Conservation (phyloP, 2,888 invertebrate genomes). For the Hedychridium roseum region DNA sequence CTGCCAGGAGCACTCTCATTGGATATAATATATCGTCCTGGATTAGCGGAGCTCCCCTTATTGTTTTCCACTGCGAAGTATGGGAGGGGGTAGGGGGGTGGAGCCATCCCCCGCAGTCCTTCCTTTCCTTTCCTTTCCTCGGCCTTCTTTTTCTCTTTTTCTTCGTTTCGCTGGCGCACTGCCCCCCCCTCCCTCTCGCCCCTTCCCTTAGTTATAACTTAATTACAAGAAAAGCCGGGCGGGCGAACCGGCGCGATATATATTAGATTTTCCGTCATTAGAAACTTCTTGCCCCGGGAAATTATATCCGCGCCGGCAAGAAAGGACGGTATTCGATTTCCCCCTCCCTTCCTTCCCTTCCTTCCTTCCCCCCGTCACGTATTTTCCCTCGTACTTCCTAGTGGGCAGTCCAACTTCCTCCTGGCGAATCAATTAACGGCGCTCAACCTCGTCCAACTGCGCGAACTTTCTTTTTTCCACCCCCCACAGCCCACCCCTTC, state of each 20-base stretch:
- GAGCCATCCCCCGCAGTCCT: constrained; percentile 16
- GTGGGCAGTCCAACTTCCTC: too few relatives aligned
- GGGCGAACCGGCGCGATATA: constrained; percentile 41
- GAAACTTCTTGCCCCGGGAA: constrained; percentile 50
- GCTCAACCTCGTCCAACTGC: too few relatives aligned
- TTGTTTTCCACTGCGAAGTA: constrained; percentile 62
- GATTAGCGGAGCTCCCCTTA: constrained; percentile 60
- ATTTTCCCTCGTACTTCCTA: background rate
- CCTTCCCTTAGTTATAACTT: constrained; percentile 58
- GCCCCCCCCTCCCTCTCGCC: constrained; percentile 23
- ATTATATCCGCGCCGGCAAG: constrained; percentile 30
- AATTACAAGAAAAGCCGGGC: constrained; percentile 61
- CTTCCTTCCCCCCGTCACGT: background rate
- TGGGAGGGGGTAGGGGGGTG: constrained; percentile 23
- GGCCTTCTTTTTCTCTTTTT: constrained; percentile 12
- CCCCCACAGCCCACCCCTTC: too few relatives aligned
- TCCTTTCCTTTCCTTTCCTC: constrained; percentile 15
- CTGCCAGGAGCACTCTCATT: constrained; percentile 58
- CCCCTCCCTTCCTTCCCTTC: background rate
- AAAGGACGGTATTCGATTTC: constrained; percentile 26
- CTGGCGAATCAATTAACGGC: too few relatives aligned
- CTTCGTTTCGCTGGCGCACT: constrained; percentile 20
- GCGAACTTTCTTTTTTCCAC: too few relatives aligned
- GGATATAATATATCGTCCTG: constrained; percentile 61
- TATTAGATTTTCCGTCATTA: constrained; percentile 61